Evolutionary conservation across 2,797 vertebrate genomes (phyloP), one percentile per base, ranked within the genome.

Genomic region (Sebastolobus altivelis): DNA sequence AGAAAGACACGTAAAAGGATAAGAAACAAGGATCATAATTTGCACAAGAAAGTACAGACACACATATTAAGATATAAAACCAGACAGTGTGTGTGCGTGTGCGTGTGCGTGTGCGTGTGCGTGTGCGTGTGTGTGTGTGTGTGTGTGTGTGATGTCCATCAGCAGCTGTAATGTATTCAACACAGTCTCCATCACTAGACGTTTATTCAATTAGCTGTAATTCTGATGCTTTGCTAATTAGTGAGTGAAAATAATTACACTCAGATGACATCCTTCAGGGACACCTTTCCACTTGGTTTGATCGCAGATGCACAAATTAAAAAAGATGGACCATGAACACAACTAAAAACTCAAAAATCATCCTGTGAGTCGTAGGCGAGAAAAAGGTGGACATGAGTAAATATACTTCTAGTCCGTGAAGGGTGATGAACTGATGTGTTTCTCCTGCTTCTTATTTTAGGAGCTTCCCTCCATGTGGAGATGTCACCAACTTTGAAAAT

Each of bases 211-310:
- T 86, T 87, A 85, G 75, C 68, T 22, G 43, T 69, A 33, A 82
- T 86, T 86, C 77, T 78, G 77, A 84, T 84, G 87, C 84, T 88
- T 82, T 81, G 79, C 75, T 87, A 87, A 89, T 92, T 88, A 87
- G 82, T 9, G 79, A 77, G 74, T 62, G 73, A 79, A 85, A 79
- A 86, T 87, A 79, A 91, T 88, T 75, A 83, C 11, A 46, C 72
- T 81, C 68, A 12, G 74, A 56, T 58, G 62, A 75, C 46, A 8
- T 80, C 72, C 69, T 83, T 62, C 38, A 22, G 82, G 81, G 85
- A 79, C 72, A 77, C 75, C 75, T 83, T 82, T 86, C 78, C 82
- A 81, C 75, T 82, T 72, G 37, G 69, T 81, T 84, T 79, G 58
- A 83, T 80, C 10, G 60, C 79, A 82, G 72, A 83, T 77, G 58